A percentile compares a stretch with the other conserved stretches of the same genome.
Conservation (phyloP, 2,113 vertebrate species). For the Sylvia atricapilla region DNA sequence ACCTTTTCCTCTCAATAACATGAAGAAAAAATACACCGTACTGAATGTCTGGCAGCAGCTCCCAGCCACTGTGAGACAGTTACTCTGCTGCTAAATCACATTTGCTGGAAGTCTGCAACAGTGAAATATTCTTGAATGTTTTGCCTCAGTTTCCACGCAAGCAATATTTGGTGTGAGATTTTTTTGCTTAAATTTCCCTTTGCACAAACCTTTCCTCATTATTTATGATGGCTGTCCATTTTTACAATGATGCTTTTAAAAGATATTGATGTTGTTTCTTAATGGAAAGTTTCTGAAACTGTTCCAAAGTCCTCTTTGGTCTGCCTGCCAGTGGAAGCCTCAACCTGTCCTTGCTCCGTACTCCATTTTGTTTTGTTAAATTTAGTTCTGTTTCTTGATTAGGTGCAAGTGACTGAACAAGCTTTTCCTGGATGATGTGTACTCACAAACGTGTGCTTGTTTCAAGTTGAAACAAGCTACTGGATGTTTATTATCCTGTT, state of each 20-base stretch:
- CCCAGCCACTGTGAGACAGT: conserved; percentile 19
- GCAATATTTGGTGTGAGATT: background rate
- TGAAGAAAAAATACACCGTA: conserved; percentile 45
- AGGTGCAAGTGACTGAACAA: background rate
- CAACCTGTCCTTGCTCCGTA: background rate
- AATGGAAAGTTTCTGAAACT: background rate
- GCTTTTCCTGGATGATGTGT: background rate
- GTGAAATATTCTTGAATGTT: background rate
- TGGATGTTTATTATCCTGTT: background rate
- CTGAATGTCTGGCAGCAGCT: conserved; percentile 20
- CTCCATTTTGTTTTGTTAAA: background rate
- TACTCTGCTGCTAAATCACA: background rate
- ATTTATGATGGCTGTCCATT: background rate
- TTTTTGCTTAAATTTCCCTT: background rate
- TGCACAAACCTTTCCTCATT: background rate
- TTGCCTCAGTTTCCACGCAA: background rate
- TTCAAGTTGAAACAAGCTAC: background rate
- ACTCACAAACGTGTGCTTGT: background rate
- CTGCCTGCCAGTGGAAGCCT: background rate
- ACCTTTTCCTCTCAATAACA: conserved; percentile 19
- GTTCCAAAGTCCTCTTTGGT: background rate
- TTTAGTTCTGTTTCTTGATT: conserved; percentile 28
- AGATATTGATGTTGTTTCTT: background rate
- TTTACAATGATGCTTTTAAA: background rate
- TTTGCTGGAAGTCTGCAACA: background rate